Evolutionary conservation across 1,140 invertebrate species (phyloP).

Genomic region (Megathymus violae): DNA sequence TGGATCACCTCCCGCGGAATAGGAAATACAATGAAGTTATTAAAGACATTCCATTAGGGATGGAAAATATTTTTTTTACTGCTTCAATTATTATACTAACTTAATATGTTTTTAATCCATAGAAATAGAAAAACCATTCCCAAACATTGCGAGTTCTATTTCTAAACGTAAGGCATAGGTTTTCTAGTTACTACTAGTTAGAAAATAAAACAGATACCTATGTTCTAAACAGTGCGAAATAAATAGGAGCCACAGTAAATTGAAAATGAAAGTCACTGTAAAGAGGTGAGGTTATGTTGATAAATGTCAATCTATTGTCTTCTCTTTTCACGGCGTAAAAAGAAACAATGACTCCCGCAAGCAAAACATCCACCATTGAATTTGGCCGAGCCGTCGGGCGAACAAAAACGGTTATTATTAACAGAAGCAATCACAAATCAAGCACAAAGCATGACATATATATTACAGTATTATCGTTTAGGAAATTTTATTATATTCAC

Average conservation of each 20-base stretch:
- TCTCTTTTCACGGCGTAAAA: conserved; percentile 42
- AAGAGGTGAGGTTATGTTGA: conserved; percentile 40
- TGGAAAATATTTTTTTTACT: no score
- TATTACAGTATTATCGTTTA: neutral
- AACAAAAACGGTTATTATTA: conserved; percentile 25
- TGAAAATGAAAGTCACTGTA: conserved; percentile 39
- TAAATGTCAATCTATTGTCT: conserved; percentile 45
- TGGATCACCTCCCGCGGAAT: no score
- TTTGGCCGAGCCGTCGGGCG: neutral
- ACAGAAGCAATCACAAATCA: conserved; percentile 32
- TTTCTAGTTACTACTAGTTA: no score
- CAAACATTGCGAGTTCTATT: no score
- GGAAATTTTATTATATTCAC: no score
- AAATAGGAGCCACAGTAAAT: conserved; percentile 9
- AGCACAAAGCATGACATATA: conserved; percentile 12
- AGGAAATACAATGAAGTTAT: no score
- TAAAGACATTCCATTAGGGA: no score
- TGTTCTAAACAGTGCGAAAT: neutral
- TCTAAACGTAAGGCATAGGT: no score
- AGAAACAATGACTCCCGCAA: conserved; percentile 47
- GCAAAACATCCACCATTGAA: conserved; percentile 42
- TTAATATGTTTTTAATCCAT: no score
- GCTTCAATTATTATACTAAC: no score
- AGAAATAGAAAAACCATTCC: no score
- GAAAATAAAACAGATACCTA: neutral